These are phyloP conservation scores for Grammomys dolichurus DNA, from an alignment of 2,113 vertebrate species.

Conservation along the genomic window DNA sequence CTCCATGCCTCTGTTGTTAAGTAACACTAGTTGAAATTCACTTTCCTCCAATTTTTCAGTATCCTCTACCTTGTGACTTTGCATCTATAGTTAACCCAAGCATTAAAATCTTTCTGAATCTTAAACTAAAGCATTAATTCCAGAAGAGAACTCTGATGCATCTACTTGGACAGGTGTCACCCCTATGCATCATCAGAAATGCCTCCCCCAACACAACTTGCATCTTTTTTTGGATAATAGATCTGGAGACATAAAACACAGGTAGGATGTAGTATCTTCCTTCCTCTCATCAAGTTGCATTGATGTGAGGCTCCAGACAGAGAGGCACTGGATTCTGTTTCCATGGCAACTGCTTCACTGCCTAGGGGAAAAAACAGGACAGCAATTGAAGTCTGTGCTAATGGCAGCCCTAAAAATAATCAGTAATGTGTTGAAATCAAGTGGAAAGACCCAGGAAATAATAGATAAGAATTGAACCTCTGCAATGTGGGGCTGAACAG, in stretches of 20 bases:
- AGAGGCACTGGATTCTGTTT: slow-evolving; percentile 65
- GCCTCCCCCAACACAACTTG: not conserved
- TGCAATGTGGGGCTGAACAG: slow-evolving; percentile 24
- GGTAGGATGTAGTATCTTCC: slow-evolving; percentile 49
- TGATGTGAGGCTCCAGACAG: slow-evolving; percentile 55
- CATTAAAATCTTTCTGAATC: slow-evolving; percentile 73
- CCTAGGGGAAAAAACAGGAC: slow-evolving; percentile 76
- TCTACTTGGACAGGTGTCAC: slow-evolving; percentile 61
- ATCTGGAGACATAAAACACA: slow-evolving; percentile 17
- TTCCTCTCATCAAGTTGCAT: slow-evolving; percentile 71
- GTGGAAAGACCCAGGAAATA: slow-evolving; percentile 35
- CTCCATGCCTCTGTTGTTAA: not conserved
- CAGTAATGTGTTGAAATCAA: slow-evolving; percentile 70
- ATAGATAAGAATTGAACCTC: slow-evolving; percentile 59
- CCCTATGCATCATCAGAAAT: slow-evolving; percentile 44
- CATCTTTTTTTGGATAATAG: not conserved
- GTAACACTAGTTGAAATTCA: slow-evolving; percentile 15
- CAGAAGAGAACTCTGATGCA: slow-evolving; percentile 72
- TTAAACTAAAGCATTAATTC: slow-evolving; percentile 73
- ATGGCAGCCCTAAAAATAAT: slow-evolving; percentile 82
- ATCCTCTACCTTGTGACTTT: slow-evolving; percentile 68
- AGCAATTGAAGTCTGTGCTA: slow-evolving; percentile 79
- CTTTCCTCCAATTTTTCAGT: not conserved
- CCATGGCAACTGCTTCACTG: slow-evolving; percentile 82
- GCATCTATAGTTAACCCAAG: slow-evolving; percentile 67